These are phyloP conservation scores for Cladorhizidae sp. DNA, from an alignment of 37 sponge, comb jelly and placozoan species.

Conservation along the genomic window DNA sequence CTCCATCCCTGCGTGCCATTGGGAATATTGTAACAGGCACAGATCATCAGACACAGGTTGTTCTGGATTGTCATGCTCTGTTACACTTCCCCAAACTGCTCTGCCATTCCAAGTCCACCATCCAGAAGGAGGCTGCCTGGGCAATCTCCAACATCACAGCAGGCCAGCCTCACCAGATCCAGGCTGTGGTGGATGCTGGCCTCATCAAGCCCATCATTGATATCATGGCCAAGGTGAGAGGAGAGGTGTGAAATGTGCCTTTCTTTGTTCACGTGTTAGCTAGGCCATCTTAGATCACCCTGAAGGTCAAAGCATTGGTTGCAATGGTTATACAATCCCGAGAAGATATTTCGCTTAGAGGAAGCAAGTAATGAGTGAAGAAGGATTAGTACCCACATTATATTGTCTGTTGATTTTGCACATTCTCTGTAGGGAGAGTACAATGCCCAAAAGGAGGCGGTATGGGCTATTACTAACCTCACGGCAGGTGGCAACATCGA, in stretches of 20 bases:
- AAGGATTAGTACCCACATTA: not conserved
- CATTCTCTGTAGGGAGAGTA: slow-evolving; percentile 72
- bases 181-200: slow-evolving; percentile 82
- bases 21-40: slow-evolving; percentile 97
- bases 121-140: slow-evolving; percentile 99
- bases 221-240: slow-evolving; percentile 56
- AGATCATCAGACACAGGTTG: slow-evolving; percentile 92
- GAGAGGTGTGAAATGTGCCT: not conserved
- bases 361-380: too few species aligned
- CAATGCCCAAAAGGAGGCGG: slow-evolving; percentile 95
- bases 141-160: slow-evolving; percentile 99
- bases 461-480: slow-evolving; percentile 98
- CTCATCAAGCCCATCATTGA: slow-evolving; percentile 79
- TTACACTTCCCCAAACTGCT: slow-evolving; percentile 64
- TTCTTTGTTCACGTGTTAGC: too few species aligned
- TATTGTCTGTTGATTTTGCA: too few species aligned
- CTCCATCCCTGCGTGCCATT: slow-evolving; percentile 86
- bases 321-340: too few species aligned
- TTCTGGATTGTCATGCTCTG: slow-evolving; percentile 74
- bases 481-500: slow-evolving; percentile 90
- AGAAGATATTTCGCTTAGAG: too few species aligned
- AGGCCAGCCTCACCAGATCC: slow-evolving; percentile 85
- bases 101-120: slow-evolving; percentile 76
- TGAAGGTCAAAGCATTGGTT: too few species aligned
- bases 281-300: too few species aligned